Base-by-base conservation (phyloP, 2,797 vertebrate species). In the Arnoldichthys spilopterus region DNA sequence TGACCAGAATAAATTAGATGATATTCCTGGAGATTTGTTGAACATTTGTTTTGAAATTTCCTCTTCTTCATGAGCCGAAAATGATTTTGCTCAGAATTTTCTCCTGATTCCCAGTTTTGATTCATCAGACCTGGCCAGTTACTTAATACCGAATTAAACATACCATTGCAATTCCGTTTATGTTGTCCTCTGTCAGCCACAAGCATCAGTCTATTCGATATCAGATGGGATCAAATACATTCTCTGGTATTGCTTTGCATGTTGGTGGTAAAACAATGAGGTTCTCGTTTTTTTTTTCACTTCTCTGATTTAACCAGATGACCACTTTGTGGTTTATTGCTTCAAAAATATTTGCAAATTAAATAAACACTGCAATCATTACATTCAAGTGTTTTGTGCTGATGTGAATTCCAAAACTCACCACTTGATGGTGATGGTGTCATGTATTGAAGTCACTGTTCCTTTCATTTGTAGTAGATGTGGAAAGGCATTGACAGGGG, bases 291-390 rank as follows among this genome's bases (percentile, higher is more conserved):
- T n/a, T 77, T 18, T 16, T 53, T 51, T 75, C 45, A 49, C 59
- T 34, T 74, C 43, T 24, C 6, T 22, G 22, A 70, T 47, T 64
- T 12, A 32, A 67, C 49, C 15, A 40, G 45, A 40, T 49, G 6
- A 24, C 22, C n/a, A 22, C n/a, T 26, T 78, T 45, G 32, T 49
- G 63, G 67, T 62, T 9, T 43, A 47, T n/a, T 69, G 37, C 58
- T 70, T 71, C 28, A 34, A 53, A 61, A 63, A 6, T 43, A 32
- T 72, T 51, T 78, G 77, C 73, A 28, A 85, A 79, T 83, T 82
- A 85, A 85, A 63, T 56, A 73, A 79, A 67, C 68, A 77, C 34
- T 54, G 58, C n/a, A 30, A 4, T 15, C 2, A n/a, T 63, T 12
- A 37, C 7, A 18, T 63, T 61, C 20, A 53, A 6, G 28, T 30